Base-by-base conservation (phyloP, 1,140 invertebrate genomes). In the Trissolcus basalis region DNA sequence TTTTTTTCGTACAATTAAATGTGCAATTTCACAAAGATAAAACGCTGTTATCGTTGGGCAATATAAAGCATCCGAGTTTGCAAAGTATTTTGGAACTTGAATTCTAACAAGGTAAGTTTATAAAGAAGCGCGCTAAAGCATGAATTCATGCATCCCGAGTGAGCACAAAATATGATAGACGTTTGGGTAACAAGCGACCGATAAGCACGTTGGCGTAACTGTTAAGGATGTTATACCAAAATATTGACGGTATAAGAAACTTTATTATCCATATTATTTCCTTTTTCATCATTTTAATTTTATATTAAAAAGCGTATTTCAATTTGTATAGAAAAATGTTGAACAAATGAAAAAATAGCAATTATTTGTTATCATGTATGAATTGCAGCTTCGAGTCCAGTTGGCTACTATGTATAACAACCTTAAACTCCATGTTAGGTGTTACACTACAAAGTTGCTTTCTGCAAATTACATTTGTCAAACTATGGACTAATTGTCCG, bases 381-480 rank as follows among this genome's bases (percentile, higher is more conserved):
- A n/a, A n/a, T n/a, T n/a, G n/a, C n/a, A n/a, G n/a, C 19, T 27
- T 27, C 6, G 1, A 27, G 19, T 27, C n/a, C n/a, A 27, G 19
- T 27, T 27, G 1, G 19, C 19, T 27, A 27, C 19, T 27, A 27
- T n/a, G 6, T 27, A 3, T 27, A 27, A 6, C 19, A 27, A 27
- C 19, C 6, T 27, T 27, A 27, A 27, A 27, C 1, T 27, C 2
- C 2, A 27, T 6, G 19, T 27, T 56, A 32, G 50, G 50, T 51
- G 67, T 77, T 76, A 65, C 67, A 47, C 75, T 67, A 55, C 81
- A 85, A 87, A 87, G 85, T 87, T 87, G 81, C 83, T 84, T 83
- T 75, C 82, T 54, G 76, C 72, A 86, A 88, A 88, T 88, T 88
- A 84, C 80, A 81, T 87, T 87, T 84, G 82, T 86, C 83, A 87